Base-by-base conservation (phyloP, 37 sponge, comb jelly and placozoan species). In the Corticium candelabrum region DNA sequence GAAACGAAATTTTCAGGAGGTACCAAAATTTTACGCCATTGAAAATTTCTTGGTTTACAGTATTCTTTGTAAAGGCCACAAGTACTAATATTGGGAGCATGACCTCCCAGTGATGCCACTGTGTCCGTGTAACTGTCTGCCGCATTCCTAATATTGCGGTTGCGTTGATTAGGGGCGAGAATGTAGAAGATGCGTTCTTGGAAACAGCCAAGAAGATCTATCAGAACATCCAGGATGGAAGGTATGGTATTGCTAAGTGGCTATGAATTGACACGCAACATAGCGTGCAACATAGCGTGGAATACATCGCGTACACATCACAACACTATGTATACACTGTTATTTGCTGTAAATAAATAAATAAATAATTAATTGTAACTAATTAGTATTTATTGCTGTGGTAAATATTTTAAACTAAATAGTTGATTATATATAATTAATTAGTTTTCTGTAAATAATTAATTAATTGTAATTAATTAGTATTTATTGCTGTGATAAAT, bases 171-270 rank as follows among this genome's bases (percentile, higher is more conserved):
- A 93, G 95, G 35, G 99, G 99, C 37, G 99, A 97, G 27, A 94
- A 91, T 82, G 99, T 97, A 21, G 99, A 97, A 79, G 99, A 97
- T 81, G 94, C 94, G n/a, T 97, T 94, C 75, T 85, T 97, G 37
- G 99, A 97, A 39, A 97, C 99, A 69, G 95, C 99, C 30, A 91
- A 91, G 78, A 97, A 87, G 80, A 97, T 97, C 39, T 94, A 94
- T 74, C 99, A 97, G 82, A 97, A 94, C 77, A 97, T 97, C 37
- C 92, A 94, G 80, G 95, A 94, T 85, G 99, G 99, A 78, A 94
- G 89, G 95, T 94, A 40, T 78, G 84, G 31, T 1, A 62, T 43
- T n/a, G n/a, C n/a, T n/a, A n/a, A n/a, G n/a, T n/a, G n/a, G n/a
- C n/a, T 56, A 56, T 21, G 21, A 56, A 56, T 56, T 27, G 27